Conservation (phyloP, 2,113 vertebrate species). For the Numida meleagris region DNA sequence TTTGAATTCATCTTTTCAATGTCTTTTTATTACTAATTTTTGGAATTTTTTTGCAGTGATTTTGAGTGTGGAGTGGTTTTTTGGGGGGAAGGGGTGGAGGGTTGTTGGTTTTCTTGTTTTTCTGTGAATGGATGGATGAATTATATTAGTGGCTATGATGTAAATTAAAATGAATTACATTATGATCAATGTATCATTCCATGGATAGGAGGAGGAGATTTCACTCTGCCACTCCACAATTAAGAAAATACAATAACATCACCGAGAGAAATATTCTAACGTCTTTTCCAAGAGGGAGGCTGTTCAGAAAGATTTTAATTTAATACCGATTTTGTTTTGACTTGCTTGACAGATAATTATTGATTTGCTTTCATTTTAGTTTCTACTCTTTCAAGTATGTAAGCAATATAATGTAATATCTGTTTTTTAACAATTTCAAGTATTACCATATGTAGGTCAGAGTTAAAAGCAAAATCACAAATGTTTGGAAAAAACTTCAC, state of each 20-base stretch:
- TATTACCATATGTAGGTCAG: not conserved
- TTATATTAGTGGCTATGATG: not conserved
- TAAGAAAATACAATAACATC: not conserved
- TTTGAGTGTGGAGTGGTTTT: not conserved
- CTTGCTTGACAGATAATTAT: not conserved
- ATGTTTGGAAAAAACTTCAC: not conserved
- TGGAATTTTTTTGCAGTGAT: not conserved
- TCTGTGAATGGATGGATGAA: not conserved
- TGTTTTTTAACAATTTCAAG: not conserved
- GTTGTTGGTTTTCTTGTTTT: not conserved
- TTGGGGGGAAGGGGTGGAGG: too few species aligned
- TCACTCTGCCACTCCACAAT: not conserved
- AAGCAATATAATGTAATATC: not conserved
- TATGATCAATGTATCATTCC: not conserved
- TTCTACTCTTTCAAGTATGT: not conserved
- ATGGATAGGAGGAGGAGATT: not conserved
- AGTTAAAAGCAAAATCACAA: not conserved
- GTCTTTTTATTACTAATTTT: not conserved
- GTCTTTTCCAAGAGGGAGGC: not conserved
- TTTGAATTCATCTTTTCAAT: not conserved
- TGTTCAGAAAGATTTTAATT: not conserved
- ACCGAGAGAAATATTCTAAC: not conserved
- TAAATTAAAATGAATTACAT: not conserved
- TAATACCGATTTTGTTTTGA: not conserved
- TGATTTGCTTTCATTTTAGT: not conserved